phyloP scores from a whole-genome alignment of 2,113 vertebrate species.

The Lagopus leucura region DNA sequence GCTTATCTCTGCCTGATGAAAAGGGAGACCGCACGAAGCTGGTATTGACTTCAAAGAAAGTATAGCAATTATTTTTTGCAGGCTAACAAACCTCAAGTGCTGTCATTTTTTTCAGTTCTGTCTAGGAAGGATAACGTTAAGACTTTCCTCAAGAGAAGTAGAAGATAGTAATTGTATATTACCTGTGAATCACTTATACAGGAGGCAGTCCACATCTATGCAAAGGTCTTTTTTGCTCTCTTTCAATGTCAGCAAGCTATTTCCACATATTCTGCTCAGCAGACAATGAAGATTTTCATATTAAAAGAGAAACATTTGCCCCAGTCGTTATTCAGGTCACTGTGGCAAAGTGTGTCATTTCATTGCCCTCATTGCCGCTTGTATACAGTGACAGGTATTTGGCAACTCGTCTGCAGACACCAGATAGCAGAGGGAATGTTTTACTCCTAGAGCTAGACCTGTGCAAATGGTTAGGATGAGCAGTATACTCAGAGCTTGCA shows the following conservation, averaged over 20 bases:
- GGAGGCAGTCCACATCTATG: background rate
- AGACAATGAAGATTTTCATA: background rate
- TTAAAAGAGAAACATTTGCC: background rate
- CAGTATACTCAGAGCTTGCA: background rate
- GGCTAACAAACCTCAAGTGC: rapidly evolving
- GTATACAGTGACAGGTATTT: background rate
- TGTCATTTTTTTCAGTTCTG: background rate
- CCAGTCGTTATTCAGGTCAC: background rate
- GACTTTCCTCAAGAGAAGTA: background rate
- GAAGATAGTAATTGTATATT: background rate
- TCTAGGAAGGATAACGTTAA: background rate
- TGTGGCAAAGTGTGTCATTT: background rate
- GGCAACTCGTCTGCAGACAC: background rate
- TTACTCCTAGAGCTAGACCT: background rate
- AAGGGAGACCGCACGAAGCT: background rate
- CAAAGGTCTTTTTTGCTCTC: background rate
- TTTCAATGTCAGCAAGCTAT: background rate
- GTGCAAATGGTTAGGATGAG: background rate
- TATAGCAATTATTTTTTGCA: background rate
- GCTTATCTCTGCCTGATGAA: constrained; percentile 5
- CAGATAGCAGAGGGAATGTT: background rate
- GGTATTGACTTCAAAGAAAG: background rate
- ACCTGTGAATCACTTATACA: background rate
- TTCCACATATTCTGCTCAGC: background rate
- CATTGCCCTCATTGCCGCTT: background rate